These are phyloP conservation scores for Lithophane ornitopus DNA, from an alignment of 2,888 invertebrate genomes.

Conservation along the genomic window DNA sequence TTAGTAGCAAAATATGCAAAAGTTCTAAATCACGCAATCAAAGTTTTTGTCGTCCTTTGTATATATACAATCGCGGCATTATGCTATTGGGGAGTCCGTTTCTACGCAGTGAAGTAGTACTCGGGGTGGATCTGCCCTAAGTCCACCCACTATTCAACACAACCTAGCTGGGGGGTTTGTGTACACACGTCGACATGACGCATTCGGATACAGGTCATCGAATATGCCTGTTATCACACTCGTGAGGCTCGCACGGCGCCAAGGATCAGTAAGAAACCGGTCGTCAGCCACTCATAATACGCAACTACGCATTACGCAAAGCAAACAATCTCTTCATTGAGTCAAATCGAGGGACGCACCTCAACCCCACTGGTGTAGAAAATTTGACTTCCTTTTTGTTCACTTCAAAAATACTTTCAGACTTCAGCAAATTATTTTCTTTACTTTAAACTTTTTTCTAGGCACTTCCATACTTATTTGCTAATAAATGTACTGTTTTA, in stretches of 20 bases:
- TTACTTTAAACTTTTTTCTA: no score
- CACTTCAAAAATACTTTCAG: neutral
- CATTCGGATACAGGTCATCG: conserved; percentile 16
- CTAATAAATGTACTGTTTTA: no score
- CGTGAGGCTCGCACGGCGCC: conserved; percentile 10
- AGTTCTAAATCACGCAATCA: conserved; percentile 31
- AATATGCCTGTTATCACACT: conserved; percentile 34
- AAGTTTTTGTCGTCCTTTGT: conserved; percentile 21
- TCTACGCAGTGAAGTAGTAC: conserved; percentile 47
- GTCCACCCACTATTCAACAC: conserved; percentile 23
- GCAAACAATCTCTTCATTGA: conserved; percentile 35
- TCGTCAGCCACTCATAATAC: conserved; percentile 21
- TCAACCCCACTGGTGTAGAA: conserved; percentile 52
- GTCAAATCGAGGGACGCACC: conserved; percentile 39
- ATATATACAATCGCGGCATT: neutral
- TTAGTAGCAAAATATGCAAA: neutral
- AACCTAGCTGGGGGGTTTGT: conserved; percentile 21
- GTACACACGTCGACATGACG: conserved; percentile 27
- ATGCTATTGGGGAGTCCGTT: conserved; percentile 17
- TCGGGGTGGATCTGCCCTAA: conserved; percentile 42
- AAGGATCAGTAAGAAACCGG: conserved; percentile 9
- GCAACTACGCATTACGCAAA: conserved; percentile 22
- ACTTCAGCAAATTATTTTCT: no score
- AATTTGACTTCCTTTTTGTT: conserved; percentile 46
- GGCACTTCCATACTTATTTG: no score